Evolutionary conservation across 2,797 vertebrate genomes (phyloP).

Genomic region (Mormyrus proboscirostris): DNA sequence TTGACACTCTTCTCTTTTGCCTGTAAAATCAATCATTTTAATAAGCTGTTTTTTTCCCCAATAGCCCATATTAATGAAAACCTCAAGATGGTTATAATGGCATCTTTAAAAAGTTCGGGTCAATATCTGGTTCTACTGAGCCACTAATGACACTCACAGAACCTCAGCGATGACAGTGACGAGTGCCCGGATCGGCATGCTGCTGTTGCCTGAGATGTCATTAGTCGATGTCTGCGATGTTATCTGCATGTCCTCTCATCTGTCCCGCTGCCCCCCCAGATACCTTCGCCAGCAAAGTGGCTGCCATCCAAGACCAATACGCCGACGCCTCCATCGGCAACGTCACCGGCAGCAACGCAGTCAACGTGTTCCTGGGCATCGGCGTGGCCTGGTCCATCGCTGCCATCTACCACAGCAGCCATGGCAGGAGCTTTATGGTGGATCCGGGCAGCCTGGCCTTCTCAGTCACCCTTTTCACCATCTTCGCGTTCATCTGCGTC

Average conservation of each 20-base stretch:
- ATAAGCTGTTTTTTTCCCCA: not conserved
- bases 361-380: conserved; percentile 97
- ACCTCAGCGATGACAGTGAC: not conserved
- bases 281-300: conserved; percentile 97
- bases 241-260: not conserved
- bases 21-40: not conserved
- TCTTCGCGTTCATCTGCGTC: conserved; percentile 95
- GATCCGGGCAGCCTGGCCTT: conserved; percentile 90
- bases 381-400: conserved; percentile 98
- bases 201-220: not conserved
- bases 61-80: not conserved
- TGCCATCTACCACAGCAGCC: conserved; percentile 85
- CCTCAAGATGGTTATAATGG: not conserved
- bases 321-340: conserved; percentile 97
- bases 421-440: conserved; percentile 77
- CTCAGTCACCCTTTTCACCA: conserved; percentile 99
- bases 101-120: not conserved
- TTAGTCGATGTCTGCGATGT: not conserved
- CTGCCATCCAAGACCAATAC: conserved; percentile 95
- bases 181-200: not conserved
- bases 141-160: not conserved
- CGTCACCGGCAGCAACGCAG: conserved; percentile 95
- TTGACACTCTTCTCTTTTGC: not conserved
- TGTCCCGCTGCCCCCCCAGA: conserved; percentile 59
- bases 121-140: not conserved